Percentiles rank a stretch among this genome's conserved stretches.
Conservation (phyloP, 2,888 invertebrate genomes). For the Dicranocentrus wangi region DNA sequence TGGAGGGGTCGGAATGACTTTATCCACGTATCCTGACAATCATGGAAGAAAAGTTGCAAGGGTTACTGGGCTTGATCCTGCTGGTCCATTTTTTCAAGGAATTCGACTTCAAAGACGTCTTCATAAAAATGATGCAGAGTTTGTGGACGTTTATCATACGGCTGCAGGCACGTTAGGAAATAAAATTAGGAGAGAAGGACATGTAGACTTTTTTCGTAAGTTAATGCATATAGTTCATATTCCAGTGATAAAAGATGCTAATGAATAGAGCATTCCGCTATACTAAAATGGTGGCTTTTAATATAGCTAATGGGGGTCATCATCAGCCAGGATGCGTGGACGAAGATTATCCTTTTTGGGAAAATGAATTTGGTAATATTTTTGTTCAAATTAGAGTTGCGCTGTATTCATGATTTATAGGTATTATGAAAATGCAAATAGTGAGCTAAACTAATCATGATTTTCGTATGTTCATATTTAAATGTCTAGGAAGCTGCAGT, state of each 20-base stretch:
- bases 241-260: too few relatives aligned
- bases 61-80: slow-evolving; percentile 41
- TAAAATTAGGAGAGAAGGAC: not conserved
- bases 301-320: slow-evolving; percentile 53
- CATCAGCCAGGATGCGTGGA: slow-evolving; percentile 46
- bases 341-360: not conserved
- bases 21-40: not conserved
- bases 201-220: slow-evolving; percentile 49
- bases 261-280: too few relatives aligned
- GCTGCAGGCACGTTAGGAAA: slow-evolving; percentile 42
- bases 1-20: slow-evolving; percentile 18
- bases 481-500: slow-evolving; percentile 48
- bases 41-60: slow-evolving; percentile 2
- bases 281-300: too few relatives aligned
- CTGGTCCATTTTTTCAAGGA: slow-evolving; percentile 41
- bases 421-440: too few relatives aligned
- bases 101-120: slow-evolving; percentile 1
- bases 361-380: not conserved
- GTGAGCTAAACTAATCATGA: too few relatives aligned
- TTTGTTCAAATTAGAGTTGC: too few relatives aligned
- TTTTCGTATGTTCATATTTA: too few relatives aligned
- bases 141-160: slow-evolving; percentile 56
- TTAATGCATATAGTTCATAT: not conserved
- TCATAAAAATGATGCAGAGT: slow-evolving; percentile 7
- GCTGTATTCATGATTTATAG: too few relatives aligned